Evolutionary conservation across 1,140 invertebrate species (phyloP).

Genomic region (Helicoverpa zea): DNA sequence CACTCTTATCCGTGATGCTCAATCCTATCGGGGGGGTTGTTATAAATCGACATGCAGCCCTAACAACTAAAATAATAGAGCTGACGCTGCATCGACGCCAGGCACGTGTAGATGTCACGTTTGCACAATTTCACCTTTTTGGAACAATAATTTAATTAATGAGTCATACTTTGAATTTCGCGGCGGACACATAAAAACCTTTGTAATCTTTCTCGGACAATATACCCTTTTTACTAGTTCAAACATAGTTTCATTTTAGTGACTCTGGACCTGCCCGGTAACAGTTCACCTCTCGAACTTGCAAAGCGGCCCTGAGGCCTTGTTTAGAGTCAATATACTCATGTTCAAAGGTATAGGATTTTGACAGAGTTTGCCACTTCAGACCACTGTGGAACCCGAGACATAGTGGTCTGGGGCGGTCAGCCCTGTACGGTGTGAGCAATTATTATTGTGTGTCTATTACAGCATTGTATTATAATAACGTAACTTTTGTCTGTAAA

Average conservation of each 20-base stretch:
- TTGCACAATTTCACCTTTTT: background rate
- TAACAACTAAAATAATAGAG: background rate
- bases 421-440: no score
- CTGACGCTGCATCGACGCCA: background rate
- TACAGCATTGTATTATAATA: no score
- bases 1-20: background rate
- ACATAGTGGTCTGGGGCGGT: no score
- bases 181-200: background rate
- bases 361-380: no score
- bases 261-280: background rate
- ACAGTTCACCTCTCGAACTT: no score
- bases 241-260: background rate
- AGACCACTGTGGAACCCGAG: no score
- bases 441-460: no score
- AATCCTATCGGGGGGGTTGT: background rate
- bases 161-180: background rate
- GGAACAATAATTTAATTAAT: background rate
- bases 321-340: no score
- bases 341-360: no score
- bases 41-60: background rate
- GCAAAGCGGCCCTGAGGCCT: no score
- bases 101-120: background rate
- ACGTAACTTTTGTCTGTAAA: no score
- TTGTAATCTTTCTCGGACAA: background rate
- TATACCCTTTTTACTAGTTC: background rate